Conservation (phyloP, 2,888 invertebrate genomes). For the Lasius fuliginosus region DNA sequence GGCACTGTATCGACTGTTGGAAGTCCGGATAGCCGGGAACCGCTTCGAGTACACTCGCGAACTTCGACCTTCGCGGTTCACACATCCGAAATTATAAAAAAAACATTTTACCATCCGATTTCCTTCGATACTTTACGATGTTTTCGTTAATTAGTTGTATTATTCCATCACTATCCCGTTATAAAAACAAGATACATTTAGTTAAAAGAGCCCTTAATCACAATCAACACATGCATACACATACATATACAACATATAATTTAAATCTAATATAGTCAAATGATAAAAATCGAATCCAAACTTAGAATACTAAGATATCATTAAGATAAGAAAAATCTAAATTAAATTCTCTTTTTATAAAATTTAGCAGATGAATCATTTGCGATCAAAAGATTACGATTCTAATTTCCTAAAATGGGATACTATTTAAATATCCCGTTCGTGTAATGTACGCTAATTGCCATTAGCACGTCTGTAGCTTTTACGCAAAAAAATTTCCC, state of each 20-base stretch:
- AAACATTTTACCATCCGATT: neutral
- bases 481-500: neutral
- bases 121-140: neutral
- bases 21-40: slow-evolving; percentile 27
- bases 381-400: neutral
- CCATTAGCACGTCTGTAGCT: neutral
- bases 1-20: slow-evolving; percentile 49
- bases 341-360: neutral
- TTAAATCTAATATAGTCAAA: neutral
- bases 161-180: neutral
- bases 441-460: neutral
- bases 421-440: neutral
- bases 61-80: slow-evolving; percentile 2
- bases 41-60: slow-evolving; percentile 40
- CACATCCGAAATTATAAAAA: neutral
- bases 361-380: neutral
- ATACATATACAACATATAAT: neutral
- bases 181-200: neutral
- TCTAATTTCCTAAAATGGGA: neutral
- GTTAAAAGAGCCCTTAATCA: neutral
- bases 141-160: neutral
- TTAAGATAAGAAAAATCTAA: slow-evolving; percentile 7
- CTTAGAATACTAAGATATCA: neutral
- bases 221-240: neutral
- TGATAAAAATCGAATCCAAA: neutral